Evolutionary conservation across 92 coral and sea anemone genomes (phyloP), one percentile per base, ranked within the genome.

Genomic region (Epizoanthus stellaris): DNA sequence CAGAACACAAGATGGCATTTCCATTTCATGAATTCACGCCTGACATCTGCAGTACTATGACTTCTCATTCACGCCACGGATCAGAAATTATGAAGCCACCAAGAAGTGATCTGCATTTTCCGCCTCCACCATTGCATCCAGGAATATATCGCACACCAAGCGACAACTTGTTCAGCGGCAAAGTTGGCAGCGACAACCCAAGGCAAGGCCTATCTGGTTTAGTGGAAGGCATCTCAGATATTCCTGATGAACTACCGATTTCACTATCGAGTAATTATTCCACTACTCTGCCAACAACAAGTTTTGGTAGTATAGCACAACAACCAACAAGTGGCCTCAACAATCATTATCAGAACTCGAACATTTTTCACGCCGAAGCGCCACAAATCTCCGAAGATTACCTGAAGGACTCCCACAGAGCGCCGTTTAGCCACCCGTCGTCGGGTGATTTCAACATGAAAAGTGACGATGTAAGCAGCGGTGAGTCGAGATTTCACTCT

Each of bases 11-110:
- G 94, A 93, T 77, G 90, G 88, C 67, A 92, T 94, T 85, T 75
- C 79, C 89, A 52, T 89, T 84, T 80, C 91, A 70, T 81, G 94
- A 92, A 62, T 81, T 94, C 66, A 71, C 83, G 25, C 98, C 88
- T 81, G 98, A 94, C 47, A 82, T 89, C 40, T 87, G 75, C 82
- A 63, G 86, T 77, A 53, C 84, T 60, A 62, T 93, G 74, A 91
- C 91, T 49, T 77, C 95, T 68, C 98, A 92, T 92, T 70, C 90
- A 65, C 92, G 98, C 82, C 94, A 89, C 83, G 87, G 77, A 73
- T 63, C 93, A 77, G 98, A 91, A 80, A 87, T 85, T 63, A 91
- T 89, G 80, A 94, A 93, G 82, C 89, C 95, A 17, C 84, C 93
- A 9, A 79, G 83, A 63, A 79, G 71, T 14, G 83, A 79, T 79